A percentile compares a stretch with the other conserved stretches of the same genome.
These are phyloP conservation scores for Chaenocephalus aceratus DNA, from an alignment of 2,113 vertebrate species.

Conservation along the genomic window DNA sequence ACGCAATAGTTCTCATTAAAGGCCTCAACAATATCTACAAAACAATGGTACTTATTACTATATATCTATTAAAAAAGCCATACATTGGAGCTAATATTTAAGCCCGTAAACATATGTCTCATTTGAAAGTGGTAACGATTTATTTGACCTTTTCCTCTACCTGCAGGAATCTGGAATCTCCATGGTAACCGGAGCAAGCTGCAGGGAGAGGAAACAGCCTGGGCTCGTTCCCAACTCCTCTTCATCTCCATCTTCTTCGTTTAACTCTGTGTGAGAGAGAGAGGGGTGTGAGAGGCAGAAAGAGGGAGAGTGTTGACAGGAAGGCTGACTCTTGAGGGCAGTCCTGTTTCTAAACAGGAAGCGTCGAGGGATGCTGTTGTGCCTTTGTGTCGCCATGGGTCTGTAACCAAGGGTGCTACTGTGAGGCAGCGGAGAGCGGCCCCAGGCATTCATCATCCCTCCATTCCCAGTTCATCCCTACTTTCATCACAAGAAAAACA, in stretches of 20 bases:
- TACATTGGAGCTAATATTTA: neutral
- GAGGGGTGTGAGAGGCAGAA: neutral
- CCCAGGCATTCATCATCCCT: slow-evolving; percentile 46
- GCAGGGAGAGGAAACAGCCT: slow-evolving; percentile 12
- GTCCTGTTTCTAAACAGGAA: slow-evolving; percentile 66
- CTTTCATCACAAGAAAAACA: slow-evolving; percentile 13
- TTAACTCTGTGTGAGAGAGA: neutral
- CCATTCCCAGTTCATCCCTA: slow-evolving; percentile 36
- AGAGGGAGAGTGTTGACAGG: slow-evolving; percentile 58
- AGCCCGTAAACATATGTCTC: neutral
- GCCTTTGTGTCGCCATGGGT: slow-evolving; percentile 77
- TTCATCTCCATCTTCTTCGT: slow-evolving; percentile 8
- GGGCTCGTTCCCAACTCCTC: slow-evolving; percentile 4
- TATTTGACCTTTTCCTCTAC: slow-evolving; percentile 27
- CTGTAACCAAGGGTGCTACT: slow-evolving; percentile 81
- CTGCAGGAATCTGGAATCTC: slow-evolving; percentile 71
- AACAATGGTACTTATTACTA: neutral
- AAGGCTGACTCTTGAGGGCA: slow-evolving; percentile 64
- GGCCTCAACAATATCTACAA: neutral
- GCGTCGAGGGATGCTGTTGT: slow-evolving; percentile 64
- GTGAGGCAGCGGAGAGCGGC: slow-evolving; percentile 61
- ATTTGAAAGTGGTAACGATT: neutral
- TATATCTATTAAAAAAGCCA: neutral
- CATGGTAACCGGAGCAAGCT: slow-evolving; percentile 69
- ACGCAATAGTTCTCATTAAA: no score